Evolutionary conservation across 2,888 invertebrate genomes (phyloP), one percentile per base, ranked within the genome.

Genomic region (Brenthis daphne): DNA sequence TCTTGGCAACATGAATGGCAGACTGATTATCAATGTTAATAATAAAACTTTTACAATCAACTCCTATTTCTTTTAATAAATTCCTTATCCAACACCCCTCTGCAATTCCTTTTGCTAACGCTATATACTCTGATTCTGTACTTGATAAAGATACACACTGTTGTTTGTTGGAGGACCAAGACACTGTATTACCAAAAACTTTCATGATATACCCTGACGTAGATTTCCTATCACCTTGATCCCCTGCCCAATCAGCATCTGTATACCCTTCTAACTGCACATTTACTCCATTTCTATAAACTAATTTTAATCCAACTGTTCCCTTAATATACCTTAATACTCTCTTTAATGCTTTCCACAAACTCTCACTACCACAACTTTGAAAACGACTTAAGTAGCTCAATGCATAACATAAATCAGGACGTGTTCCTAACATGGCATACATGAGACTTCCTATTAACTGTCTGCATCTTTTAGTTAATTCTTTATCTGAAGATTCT

Each of bases 71-170:
- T 73, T 16, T 16, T 16, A 16, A 16, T 16, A 16, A 16, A 16
- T 16, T 16, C 16, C 16, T 16, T 16, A 16, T 16, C 16, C 16
- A 16, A 16, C 16, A 16, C 16, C 16, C 16, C 16, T 16, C 73
- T 53, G 65, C 56, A 2, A 68, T 64, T 53, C 69, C 67, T 48
- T 68, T 71, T 48, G 71, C 68, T 37, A 74, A 53, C 24, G 72
- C 74, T 51, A 69, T 56, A 63, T 74, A 74, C 54, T 74, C 72
- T 53, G 74, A 63, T 58, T 68, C 70, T 13, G 70, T 72, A 20
- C 69, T 70, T 48, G 69, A 71, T 54, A 70, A 61, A 54, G 66
- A 43, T 56, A 72, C 73, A 58, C 56, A 70, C 16, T 37, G 51
- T 57, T 71, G 73, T 65, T 73, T 71, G 37, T 63, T 65, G 47